Conservation (phyloP, 2,888 invertebrate genomes). For the Rotaria macrura region DNA sequence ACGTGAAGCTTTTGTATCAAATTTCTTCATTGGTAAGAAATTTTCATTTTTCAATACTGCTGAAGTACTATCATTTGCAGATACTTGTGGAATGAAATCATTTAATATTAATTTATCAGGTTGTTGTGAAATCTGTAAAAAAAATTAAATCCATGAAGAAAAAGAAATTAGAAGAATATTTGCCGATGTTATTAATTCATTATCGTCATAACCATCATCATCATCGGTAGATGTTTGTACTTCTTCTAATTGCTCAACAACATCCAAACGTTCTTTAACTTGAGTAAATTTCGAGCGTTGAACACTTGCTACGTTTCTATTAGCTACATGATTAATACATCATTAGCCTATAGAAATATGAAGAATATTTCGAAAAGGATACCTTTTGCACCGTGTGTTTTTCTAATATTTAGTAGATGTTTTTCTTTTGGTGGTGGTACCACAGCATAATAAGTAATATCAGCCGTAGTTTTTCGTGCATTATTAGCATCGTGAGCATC, state of each 20-base stretch:
- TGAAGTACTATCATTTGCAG: neutral
- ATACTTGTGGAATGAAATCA: neutral
- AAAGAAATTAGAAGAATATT: neutral
- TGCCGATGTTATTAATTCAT: neutral
- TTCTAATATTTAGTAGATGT: neutral
- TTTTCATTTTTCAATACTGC: neutral
- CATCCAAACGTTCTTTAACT: neutral
- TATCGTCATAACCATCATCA: neutral
- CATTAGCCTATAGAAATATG: no score
- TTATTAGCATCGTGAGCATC: neutral
- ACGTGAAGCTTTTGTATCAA: neutral
- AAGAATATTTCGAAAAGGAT: neutral
- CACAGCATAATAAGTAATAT: neutral
- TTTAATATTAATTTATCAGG: neutral
- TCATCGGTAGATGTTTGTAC: neutral
- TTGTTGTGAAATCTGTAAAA: neutral
- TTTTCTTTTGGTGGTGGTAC: neutral
- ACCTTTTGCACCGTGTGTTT: neutral
- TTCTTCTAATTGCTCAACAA: neutral
- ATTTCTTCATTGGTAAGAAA: neutral
- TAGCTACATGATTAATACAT: neutral
- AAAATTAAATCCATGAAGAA: neutral
- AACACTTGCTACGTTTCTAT: neutral
- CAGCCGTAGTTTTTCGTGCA: no score
- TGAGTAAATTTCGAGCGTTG: neutral